A percentile compares a stretch with the other conserved stretches of the same genome.
Evolutionary conservation across 2,113 vertebrate genomes (phyloP).

Genomic region (Xyliphius kryptos): DNA sequence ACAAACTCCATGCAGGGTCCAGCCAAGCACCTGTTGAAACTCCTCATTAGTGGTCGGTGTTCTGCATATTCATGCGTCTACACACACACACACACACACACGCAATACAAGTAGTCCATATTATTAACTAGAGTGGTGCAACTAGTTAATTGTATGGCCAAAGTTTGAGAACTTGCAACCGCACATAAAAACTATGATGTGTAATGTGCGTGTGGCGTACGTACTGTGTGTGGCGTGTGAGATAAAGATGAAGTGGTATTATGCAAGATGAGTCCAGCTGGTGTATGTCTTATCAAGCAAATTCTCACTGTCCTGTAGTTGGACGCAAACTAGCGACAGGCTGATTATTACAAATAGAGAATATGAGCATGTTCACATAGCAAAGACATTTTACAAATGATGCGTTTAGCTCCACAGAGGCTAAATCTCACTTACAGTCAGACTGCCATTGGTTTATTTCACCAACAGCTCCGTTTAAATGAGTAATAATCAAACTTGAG

Average conservation of each 20-base stretch:
- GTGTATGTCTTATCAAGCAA: neutral
- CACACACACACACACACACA: slow-evolving; percentile 1
- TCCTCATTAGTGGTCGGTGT: slow-evolving; percentile 40
- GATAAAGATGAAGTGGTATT: neutral
- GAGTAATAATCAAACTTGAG: neutral
- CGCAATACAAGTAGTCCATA: neutral
- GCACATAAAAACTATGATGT: neutral
- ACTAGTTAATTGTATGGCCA: too few species aligned
- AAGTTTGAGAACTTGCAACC: too few species aligned
- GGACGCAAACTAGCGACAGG: slow-evolving; percentile 4
- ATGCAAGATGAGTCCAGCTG: slow-evolving; percentile 25
- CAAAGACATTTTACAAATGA: neutral
- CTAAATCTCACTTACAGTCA: neutral
- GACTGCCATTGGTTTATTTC: neutral
- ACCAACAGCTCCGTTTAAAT: neutral
- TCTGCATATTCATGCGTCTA: neutral
- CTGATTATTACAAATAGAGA: slow-evolving; percentile 4
- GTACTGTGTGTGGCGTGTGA: neutral
- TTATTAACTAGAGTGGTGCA: too few species aligned
- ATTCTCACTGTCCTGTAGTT: slow-evolving; percentile 2
- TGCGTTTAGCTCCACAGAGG: neutral
- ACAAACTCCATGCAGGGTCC: slow-evolving; percentile 17
- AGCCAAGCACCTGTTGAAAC: slow-evolving; percentile 23
- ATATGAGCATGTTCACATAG: neutral
- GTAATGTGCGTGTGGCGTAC: slow-evolving; percentile 14